Evolutionary conservation across 2,797 vertebrate species (phyloP).

Genomic region (Megalops cyprinoides): DNA sequence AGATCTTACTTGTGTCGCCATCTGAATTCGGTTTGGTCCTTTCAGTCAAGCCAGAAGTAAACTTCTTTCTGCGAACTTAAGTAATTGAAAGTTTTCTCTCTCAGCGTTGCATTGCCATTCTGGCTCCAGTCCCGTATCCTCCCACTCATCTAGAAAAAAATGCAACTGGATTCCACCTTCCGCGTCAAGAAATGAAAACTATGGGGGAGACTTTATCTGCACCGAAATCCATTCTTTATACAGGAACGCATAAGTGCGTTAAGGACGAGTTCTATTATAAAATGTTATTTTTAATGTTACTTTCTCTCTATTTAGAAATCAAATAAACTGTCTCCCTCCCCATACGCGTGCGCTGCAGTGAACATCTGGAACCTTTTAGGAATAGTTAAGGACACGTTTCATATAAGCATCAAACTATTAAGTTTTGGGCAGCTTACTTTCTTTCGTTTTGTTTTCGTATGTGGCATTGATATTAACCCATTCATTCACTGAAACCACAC

Average conservation of each 20-base stretch:
- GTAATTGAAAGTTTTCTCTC: constrained; percentile 15
- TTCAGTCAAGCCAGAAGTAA: too few relatives aligned
- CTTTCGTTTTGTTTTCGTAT: not conserved
- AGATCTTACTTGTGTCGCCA: constrained; percentile 48
- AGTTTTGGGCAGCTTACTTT: not conserved
- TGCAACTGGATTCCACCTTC: constrained; percentile 24
- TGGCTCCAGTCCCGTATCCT: constrained; percentile 22
- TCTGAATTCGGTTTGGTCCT: constrained; percentile 29
- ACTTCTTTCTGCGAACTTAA: not conserved
- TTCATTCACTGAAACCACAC: not conserved
- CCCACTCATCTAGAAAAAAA: constrained; percentile 7
- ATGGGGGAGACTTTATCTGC: not conserved
- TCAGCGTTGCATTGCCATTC: not conserved
- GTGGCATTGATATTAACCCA: not conserved
- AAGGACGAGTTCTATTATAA: not conserved
- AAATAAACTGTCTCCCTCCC: too few relatives aligned
- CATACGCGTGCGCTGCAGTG: not conserved
- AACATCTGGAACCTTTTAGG: not conserved
- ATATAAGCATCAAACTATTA: not conserved
- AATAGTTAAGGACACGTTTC: not conserved
- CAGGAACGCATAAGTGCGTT: not conserved
- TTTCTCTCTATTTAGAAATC: too few relatives aligned
- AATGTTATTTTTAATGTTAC: too few relatives aligned
- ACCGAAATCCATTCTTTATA: not conserved
- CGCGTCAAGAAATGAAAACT: constrained; percentile 5